These are phyloP conservation scores for Hyperoplus immaculatus DNA, from an alignment of 2,797 vertebrate species.

Conservation along the genomic window DNA sequence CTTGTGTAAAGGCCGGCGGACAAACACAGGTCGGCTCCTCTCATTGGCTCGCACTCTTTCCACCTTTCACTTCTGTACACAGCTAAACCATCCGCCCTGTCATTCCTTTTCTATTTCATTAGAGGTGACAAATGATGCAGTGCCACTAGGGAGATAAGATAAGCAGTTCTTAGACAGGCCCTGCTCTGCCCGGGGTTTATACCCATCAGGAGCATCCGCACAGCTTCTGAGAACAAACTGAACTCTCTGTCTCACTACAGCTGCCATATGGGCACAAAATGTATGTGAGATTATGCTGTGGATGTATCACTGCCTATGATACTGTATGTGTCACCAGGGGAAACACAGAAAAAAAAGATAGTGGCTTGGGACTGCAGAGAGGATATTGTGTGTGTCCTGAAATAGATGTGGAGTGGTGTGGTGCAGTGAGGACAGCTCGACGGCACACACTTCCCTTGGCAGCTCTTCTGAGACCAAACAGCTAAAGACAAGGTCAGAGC, in stretches of 20 bases:
- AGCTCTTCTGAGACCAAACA: constrained; percentile 71
- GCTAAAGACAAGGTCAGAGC: constrained; percentile 80
- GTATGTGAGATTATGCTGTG: constrained; percentile 36
- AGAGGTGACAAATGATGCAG: constrained; percentile 75
- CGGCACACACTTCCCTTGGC: constrained; percentile 62
- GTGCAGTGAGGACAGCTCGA: constrained; percentile 60
- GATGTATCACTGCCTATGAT: constrained; percentile 28
- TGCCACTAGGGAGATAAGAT: constrained; percentile 67
- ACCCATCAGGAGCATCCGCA: constrained; percentile 60
- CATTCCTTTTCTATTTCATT: constrained; percentile 67
- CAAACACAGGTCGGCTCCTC: constrained; percentile 55
- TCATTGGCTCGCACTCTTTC: constrained; percentile 35
- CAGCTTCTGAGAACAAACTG: constrained; percentile 40
- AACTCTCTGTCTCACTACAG: constrained; percentile 35
- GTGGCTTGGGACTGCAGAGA: constrained; percentile 37
- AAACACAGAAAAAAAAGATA: constrained; percentile 15
- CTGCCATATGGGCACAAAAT: constrained; percentile 49
- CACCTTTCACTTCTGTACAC: constrained; percentile 59
- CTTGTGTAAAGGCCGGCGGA: constrained; percentile 40
- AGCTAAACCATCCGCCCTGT: constrained; percentile 46
- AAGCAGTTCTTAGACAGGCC: constrained; percentile 50
- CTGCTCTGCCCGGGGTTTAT: constrained; percentile 55
- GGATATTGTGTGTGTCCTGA: constrained; percentile 51
- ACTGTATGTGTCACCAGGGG: constrained; percentile 47
- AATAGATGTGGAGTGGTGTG: constrained; percentile 49